Evolutionary conservation across 2,888 invertebrate species (phyloP).

Genomic region (Timema cristinae): DNA sequence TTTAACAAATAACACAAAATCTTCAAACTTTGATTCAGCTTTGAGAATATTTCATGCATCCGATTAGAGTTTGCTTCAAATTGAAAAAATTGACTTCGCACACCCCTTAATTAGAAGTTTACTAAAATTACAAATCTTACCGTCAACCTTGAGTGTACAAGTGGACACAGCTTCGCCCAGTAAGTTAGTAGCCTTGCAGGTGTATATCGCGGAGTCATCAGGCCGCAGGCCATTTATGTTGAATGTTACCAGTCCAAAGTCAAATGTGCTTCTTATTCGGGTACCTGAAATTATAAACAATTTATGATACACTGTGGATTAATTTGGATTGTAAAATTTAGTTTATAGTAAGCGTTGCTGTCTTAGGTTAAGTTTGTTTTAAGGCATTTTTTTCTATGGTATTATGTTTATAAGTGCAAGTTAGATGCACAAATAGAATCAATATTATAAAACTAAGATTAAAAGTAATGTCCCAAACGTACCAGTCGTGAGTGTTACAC

Average conservation of each 20-base stretch:
- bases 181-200: slow-evolving; percentile 89
- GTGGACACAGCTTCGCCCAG: slow-evolving; percentile 94
- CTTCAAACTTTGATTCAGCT: too few relatives aligned
- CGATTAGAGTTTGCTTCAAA: too few relatives aligned
- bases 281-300: slow-evolving; percentile 46
- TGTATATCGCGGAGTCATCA: slow-evolving; percentile 93
- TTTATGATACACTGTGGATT: too few relatives aligned
- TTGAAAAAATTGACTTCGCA: too few relatives aligned
- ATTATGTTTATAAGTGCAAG: neutral
- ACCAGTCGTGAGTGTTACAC: slow-evolving; percentile 78
- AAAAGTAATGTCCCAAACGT: slow-evolving; percentile 13
- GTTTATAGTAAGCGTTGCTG: neutral
- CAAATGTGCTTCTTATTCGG: slow-evolving; percentile 88
- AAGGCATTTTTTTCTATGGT: neutral
- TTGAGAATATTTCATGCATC: too few relatives aligned
- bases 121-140: slow-evolving; percentile 32
- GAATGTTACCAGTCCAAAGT: slow-evolving; percentile 92
- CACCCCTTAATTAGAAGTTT: neutral
- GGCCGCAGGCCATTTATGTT: slow-evolving; percentile 82
- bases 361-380: neutral
- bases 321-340: neutral
- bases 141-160: slow-evolving; percentile 79
- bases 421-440: neutral
- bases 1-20: too few relatives aligned
- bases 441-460: too few relatives aligned